Conservation (phyloP, 2,113 vertebrate species). For the Tetraodon nigroviridis region DNA sequence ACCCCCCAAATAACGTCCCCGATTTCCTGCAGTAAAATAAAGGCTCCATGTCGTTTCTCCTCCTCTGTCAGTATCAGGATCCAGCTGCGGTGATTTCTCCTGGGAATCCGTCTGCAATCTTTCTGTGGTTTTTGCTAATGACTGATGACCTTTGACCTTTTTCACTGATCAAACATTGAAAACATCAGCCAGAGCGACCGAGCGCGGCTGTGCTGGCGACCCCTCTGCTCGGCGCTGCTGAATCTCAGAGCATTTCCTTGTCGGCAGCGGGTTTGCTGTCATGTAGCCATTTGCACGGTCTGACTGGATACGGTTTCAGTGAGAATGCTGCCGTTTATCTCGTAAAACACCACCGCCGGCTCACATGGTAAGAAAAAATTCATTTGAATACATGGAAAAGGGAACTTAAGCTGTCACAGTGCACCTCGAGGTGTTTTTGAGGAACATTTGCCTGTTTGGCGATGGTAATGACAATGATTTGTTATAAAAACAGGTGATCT, state of each 20-base stretch:
- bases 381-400: neutral
- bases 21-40: constrained; percentile 7
- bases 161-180: neutral
- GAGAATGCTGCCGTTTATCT: constrained; percentile 39
- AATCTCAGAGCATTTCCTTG: constrained; percentile 52
- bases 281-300: constrained; percentile 10
- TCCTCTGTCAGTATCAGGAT: neutral
- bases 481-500: too few species aligned
- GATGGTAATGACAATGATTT: too few species aligned
- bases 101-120: neutral
- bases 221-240: constrained; percentile 3
- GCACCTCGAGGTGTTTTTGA: too few species aligned
- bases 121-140: neutral
- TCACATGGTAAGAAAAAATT: constrained; percentile 59
- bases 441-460: too few species aligned
- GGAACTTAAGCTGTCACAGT: neutral
- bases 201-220: neutral
- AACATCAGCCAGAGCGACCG: too few species aligned
- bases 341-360: constrained; percentile 14
- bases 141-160: neutral
- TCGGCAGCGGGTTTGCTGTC: constrained; percentile 25
- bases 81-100: neutral
- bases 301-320: constrained; percentile 17
- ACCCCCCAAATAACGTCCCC: neutral
- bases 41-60: neutral